phyloP scores from a whole-genome alignment of 1,140 invertebrate species.

The Hyles vespertilio region DNA sequence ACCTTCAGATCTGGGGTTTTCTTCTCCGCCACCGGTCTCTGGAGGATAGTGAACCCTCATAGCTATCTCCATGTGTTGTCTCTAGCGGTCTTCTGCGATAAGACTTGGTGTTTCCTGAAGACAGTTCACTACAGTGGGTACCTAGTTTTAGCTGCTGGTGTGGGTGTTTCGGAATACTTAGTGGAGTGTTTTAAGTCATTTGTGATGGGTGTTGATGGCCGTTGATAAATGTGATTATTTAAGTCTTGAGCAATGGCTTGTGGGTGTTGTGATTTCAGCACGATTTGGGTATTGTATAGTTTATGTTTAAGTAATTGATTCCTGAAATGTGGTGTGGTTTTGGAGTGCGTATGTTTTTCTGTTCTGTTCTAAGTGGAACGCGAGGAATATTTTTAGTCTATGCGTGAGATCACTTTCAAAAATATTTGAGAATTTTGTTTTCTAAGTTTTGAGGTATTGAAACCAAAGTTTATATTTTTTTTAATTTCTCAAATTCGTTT shows the following conservation, averaged over 20 bases:
- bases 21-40: constrained; percentile 83
- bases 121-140: constrained; percentile 79
- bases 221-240: constrained; percentile 9
- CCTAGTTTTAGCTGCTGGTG: constrained; percentile 41
- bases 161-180: constrained; percentile 53
- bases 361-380: too few species aligned
- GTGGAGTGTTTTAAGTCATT: constrained; percentile 40
- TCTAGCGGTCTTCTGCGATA: constrained; percentile 88
- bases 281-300: too few species aligned
- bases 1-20: constrained; percentile 81
- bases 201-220: constrained; percentile 25
- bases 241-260: too few species aligned
- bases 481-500: too few species aligned
- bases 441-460: too few species aligned
- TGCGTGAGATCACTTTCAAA: too few species aligned
- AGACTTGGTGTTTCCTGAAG: constrained; percentile 83
- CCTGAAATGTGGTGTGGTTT: not conserved
- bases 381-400: too few species aligned
- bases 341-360: not conserved
- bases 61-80: constrained; percentile 85
- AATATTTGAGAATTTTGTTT: too few species aligned
- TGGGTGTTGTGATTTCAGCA: too few species aligned
- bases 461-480: too few species aligned
- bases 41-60: constrained; percentile 88
- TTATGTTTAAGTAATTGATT: too few species aligned